Evolutionary conservation across 2,113 vertebrate species (phyloP).

Genomic region (Genyomyrus donnyi): DNA sequence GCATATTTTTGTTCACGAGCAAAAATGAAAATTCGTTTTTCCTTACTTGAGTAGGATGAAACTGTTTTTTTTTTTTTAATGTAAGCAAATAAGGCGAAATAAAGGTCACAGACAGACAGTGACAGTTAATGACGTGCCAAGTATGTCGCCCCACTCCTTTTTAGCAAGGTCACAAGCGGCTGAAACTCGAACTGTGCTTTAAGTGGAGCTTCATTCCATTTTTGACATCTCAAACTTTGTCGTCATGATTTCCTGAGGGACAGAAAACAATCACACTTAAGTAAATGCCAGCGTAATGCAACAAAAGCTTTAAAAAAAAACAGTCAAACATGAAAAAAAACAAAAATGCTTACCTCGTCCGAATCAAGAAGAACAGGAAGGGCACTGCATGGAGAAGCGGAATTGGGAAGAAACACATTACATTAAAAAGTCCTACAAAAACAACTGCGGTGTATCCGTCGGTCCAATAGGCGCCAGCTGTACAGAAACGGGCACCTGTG

Average conservation of each 20-base stretch:
- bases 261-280: not conserved
- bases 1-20: not conserved
- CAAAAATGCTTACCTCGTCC: slow-evolving; percentile 58
- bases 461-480: not conserved
- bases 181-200: not conserved
- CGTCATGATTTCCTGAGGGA: slow-evolving; percentile 76
- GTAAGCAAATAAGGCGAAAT: not conserved
- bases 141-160: not conserved
- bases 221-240: slow-evolving; percentile 83
- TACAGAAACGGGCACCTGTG: not conserved
- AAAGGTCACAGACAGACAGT: not conserved
- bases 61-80: not conserved
- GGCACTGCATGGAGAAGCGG: slow-evolving; percentile 45
- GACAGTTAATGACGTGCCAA: too few species aligned
- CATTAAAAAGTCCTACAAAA: not conserved
- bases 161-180: not conserved
- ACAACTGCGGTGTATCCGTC: not conserved
- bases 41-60: not conserved
- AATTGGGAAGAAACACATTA: not conserved
- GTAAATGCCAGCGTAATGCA: not conserved
- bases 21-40: not conserved
- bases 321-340: not conserved
- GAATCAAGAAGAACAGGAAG: slow-evolving; percentile 69
- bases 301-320: not conserved
- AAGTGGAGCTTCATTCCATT: slow-evolving; percentile 59